Base-by-base conservation (phyloP, 1,140 invertebrate species). In the Augochlora pura region DNA sequence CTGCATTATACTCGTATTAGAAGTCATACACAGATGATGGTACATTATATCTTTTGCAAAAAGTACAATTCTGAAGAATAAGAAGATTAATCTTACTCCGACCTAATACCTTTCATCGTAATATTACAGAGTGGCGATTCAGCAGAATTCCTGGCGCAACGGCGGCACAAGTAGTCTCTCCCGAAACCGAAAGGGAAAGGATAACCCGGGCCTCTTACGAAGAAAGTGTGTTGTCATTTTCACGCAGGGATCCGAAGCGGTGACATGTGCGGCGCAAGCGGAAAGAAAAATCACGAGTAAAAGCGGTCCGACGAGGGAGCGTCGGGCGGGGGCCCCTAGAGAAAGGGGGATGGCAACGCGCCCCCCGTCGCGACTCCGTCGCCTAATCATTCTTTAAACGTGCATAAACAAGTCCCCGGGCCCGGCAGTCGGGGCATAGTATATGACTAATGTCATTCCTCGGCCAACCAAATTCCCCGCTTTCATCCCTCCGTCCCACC, bases 381-480 rank as follows among this genome's bases (percentile, higher is more conserved):
- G 91, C 91, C 92, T 93, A 92, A 93, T 93, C 92, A 93, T 93
- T 93, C 92, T 93, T 92, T 93, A 93, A 93, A 93, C 91, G 91
- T 88, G 90, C 91, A 92, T 93, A 92, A 93, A 93, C 91, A 92
- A 92, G 91, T 91, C 89, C 74, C 87, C 84, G 80, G 83, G 84
- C 83, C 83, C 62, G 63, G 79, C 82, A 82, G 77, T 81, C 85
- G 69, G 75, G 75, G 83, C 80, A 88, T 88, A 86, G 70, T 90
- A 85, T 88, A 92, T 92, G 91, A 92, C 90, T 92, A 91, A 92
- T 92, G 91, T 91, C 90, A 91, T 92, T 92, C 89, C 88, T 88
- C 75, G 87, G 66, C 86, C 86, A 84, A 88, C 87, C 82, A 84
- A 81, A 83, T 70, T 64, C 66, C 60, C 70, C 82, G 78, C 77